Conservation (phyloP, 2,888 invertebrate genomes). For the Schizotus pectinicornis region DNA sequence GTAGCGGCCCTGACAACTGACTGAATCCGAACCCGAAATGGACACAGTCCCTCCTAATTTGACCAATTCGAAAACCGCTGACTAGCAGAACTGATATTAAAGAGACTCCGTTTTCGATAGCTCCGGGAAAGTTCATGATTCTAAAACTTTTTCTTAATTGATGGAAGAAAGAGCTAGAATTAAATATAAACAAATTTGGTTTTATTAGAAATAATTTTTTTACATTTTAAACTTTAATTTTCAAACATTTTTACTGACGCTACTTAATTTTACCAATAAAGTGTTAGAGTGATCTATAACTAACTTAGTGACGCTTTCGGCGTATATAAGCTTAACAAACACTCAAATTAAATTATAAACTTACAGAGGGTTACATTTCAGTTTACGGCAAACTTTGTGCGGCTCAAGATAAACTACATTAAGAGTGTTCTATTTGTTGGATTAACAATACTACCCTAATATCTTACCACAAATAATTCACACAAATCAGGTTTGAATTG, state of each 20-base stretch:
- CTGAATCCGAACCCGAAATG: conserved; percentile 33
- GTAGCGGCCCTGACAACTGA: conserved; percentile 25
- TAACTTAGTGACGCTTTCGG: conserved; percentile 30
- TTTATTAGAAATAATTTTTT: no score
- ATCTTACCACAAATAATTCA: conserved; percentile 6
- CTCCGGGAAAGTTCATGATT: no score
- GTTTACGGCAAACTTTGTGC: conserved; percentile 35
- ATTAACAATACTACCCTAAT: conserved; percentile 17
- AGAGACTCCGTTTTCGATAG: conserved; percentile 18
- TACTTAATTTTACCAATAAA: no score
- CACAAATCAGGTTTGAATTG: no score
- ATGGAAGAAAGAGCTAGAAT: no score
- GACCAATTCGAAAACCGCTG: conserved; percentile 47
- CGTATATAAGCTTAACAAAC: conserved; percentile 37
- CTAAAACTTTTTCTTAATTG: no score
- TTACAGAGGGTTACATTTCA: conserved; percentile 37
- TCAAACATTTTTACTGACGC: no score
- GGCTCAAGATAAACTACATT: conserved; percentile 28
- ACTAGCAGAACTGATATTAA: conserved; percentile 38
- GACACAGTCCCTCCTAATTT: conserved; percentile 42
- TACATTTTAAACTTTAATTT: no score
- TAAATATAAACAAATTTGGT: no score
- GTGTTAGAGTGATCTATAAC: neutral
- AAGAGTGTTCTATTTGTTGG: conserved; percentile 22
- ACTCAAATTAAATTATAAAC: conserved; percentile 40